Conservation (phyloP, 2,888 invertebrate species). For the Lypha dubia region DNA sequence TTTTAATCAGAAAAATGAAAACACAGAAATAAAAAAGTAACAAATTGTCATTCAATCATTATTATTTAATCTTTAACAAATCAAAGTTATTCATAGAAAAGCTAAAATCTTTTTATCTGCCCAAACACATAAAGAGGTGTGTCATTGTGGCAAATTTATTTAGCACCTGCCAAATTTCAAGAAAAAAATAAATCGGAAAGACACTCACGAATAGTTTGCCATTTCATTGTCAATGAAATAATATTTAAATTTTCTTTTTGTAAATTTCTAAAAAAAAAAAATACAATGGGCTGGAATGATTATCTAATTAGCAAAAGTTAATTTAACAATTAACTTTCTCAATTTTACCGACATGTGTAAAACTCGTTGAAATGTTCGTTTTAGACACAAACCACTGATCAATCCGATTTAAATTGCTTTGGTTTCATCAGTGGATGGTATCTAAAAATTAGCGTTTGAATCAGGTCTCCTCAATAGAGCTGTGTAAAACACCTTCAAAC, state of each 20-base stretch:
- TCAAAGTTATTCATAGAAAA: conserved; percentile 7
- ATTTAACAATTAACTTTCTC: conserved; percentile 33
- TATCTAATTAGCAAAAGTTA: conserved; percentile 12
- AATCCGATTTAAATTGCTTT: no score
- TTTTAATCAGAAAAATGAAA: conserved; percentile 38
- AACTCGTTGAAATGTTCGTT: no score
- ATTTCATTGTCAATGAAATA: conserved; percentile 26
- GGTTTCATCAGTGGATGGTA: no score
- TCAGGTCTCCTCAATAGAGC: no score
- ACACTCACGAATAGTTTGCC: conserved; percentile 34
- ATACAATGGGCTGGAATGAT: not conserved
- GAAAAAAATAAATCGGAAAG: conserved; percentile 38
- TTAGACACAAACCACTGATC: no score
- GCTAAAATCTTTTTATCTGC: conserved; percentile 3
- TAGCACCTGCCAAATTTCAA: conserved; percentile 57
- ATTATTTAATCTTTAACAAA: conserved; percentile 7
- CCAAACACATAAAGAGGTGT: conserved; percentile 51
- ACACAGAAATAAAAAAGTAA: conserved; percentile 26
- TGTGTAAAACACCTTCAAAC: no score
- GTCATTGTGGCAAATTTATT: conserved; percentile 34
- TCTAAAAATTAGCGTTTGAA: no score
- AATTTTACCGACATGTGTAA: no score
- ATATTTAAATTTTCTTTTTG: conserved; percentile 11
- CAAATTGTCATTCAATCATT: not conserved
- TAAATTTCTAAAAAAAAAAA: conserved; percentile 5